Base-by-base conservation (phyloP, 2,888 invertebrate species). In the Acanthopleura granulata region DNA sequence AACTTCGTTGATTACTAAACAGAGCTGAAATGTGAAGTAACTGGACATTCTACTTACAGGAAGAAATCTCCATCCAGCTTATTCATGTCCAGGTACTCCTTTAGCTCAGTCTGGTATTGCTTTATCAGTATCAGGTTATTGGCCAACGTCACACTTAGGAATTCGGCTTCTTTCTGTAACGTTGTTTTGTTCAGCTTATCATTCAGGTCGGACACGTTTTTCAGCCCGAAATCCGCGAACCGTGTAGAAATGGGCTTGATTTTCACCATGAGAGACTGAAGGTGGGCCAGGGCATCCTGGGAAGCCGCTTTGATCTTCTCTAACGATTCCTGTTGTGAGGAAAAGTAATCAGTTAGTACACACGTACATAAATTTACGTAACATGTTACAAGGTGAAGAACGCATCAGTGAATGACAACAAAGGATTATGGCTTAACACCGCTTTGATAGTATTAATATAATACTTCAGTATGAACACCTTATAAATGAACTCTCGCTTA, bases 81-180 rank as follows among this genome's bases (percentile, higher is more conserved):
- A 27, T 69, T 69, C 69, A 25, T 30, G 18, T 69, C 69, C 69
- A 69, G 18, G 30, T 69, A 69, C 9, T 69, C 69, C 69, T 29
- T 69, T 16, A 69, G 69, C 14, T 69, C 69, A 9, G 25, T 25
- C 18, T 69, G 69, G 15, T 29, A 69, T 6, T 30, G 27, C 12
- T 25, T 69, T 6, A 69, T 69, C 69, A 69, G 9, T 3, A 30
- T 16, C 3, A 69, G 69, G 25, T 69, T 69, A 9, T 30, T 25
- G 4, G 25, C 69, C 69, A 69, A 30, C 30, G 27, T 30, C 6
- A 57, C 22, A 57, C 57, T 57, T 18, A 57, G 12, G 12, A n/a
- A 22, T 57, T 57, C 57, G 12, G 57, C 57, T n/a, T 22, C 57
- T 18, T 22, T 57, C 57, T 57, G 57, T 12, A 57, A 6, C 3